Evolutionary conservation across 2,797 vertebrate species (phyloP).

Genomic region (Meriones psammophilus): DNA sequence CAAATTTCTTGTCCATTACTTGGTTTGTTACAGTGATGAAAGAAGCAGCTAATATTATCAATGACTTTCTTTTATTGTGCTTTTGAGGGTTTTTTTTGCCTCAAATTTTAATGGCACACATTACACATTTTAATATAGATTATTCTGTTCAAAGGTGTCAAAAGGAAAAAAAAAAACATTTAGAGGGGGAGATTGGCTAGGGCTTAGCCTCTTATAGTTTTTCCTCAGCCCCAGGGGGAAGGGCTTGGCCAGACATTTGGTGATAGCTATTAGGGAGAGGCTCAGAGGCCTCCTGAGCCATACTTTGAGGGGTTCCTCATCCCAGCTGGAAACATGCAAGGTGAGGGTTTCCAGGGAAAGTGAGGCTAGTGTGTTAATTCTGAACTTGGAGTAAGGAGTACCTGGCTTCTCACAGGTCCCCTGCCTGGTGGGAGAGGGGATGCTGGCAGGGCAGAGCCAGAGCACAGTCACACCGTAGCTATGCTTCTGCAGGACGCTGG

Average conservation of each 20-base stretch:
- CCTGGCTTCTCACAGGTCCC: background rate
- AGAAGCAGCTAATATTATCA: background rate
- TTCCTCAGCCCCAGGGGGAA: background rate
- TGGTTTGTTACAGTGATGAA: background rate
- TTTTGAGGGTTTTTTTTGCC: background rate
- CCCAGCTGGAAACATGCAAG: background rate
- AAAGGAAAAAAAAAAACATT: background rate
- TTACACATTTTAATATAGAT: constrained; percentile 5
- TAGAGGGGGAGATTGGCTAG: background rate
- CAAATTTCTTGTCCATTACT: too few relatives aligned
- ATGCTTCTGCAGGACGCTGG: background rate
- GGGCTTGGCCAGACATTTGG: background rate
- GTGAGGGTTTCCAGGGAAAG: background rate
- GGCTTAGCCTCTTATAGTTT: background rate
- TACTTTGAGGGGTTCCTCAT: background rate
- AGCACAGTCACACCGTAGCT: background rate
- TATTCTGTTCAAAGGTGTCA: background rate
- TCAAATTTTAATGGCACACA: background rate
- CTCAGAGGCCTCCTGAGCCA: background rate
- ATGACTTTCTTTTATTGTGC: background rate
- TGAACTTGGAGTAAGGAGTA: background rate
- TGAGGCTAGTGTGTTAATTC: background rate
- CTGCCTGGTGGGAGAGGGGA: too few relatives aligned
- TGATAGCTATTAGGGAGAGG: background rate
- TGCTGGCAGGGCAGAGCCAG: background rate